Evolutionary conservation across 2,113 vertebrate species (phyloP).

Genomic region (Heteronetta atricapilla): DNA sequence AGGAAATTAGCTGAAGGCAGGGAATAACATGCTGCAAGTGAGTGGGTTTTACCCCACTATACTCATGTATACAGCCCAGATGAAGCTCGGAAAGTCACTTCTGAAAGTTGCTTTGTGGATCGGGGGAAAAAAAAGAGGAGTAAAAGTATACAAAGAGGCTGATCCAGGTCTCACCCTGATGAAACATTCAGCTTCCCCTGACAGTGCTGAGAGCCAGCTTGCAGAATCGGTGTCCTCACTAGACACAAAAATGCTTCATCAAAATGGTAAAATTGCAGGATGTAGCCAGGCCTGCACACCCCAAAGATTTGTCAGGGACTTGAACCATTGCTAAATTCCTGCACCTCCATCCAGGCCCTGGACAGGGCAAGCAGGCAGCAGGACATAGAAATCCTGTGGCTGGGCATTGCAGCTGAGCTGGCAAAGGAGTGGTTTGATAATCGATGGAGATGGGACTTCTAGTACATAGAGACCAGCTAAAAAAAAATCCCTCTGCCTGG

Average conservation of each 20-base stretch:
- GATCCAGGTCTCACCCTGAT: neutral
- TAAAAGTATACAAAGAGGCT: neutral
- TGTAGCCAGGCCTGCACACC: neutral
- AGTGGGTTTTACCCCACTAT: neutral
- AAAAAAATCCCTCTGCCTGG: neutral
- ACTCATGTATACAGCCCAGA: neutral
- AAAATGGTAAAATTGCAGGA: neutral
- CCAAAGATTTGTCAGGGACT: neutral
- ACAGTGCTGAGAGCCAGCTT: neutral
- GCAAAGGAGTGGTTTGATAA: neutral
- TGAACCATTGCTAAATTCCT: neutral
- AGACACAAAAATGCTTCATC: neutral
- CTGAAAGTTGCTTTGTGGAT: neutral
- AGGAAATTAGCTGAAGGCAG: conserved; percentile 20
- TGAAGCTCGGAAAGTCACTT: neutral
- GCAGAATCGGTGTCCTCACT: neutral
- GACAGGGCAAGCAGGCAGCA: neutral
- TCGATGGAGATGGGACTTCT: neutral
- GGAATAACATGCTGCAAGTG: neutral
- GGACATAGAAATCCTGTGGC: neutral
- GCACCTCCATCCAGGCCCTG: rapidly evolving
- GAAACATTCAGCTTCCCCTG: neutral
- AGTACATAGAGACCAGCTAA: neutral
- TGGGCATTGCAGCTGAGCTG: neutral
- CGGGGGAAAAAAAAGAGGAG: neutral